phyloP scores from a whole-genome alignment of 1,140 invertebrate species.

The Mactra quadrangularis region DNA sequence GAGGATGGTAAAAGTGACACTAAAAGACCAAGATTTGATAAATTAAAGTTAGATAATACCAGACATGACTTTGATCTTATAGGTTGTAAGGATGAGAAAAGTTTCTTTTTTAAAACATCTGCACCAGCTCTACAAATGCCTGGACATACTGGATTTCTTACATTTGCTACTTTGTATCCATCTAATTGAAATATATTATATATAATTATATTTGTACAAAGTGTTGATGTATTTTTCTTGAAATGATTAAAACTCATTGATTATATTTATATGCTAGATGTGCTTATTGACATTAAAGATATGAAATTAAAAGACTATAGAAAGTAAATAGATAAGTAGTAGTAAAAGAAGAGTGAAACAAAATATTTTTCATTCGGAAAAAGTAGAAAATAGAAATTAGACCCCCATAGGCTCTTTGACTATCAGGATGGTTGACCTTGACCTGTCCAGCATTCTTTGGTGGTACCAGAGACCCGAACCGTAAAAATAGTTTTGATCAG shows the following conservation, averaged over 20 bases:
- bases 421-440: too few relatives aligned
- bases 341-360: too few relatives aligned
- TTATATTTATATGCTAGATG: neutral
- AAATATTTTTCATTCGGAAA: too few relatives aligned
- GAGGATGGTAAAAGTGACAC: neutral
- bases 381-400: too few relatives aligned
- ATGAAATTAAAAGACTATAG: too few relatives aligned
- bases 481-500: too few relatives aligned
- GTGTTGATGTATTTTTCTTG: neutral
- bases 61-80: constrained; percentile 63
- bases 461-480: too few relatives aligned
- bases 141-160: constrained; percentile 97
- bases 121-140: constrained; percentile 89
- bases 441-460: too few relatives aligned
- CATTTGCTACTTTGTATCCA: constrained; percentile 89
- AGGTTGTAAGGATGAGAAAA: constrained; percentile 60
- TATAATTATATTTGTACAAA: too few relatives aligned
- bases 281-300: too few relatives aligned
- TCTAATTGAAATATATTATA: constrained; percentile 51
- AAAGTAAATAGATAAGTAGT: too few relatives aligned
- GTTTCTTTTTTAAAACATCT: constrained; percentile 86
- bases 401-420: too few relatives aligned
- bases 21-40: constrained; percentile 3
- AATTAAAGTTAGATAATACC: constrained; percentile 22
- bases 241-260: neutral